Conservation (phyloP, 1,140 invertebrate species). For the Tachypleus tridentatus region DNA sequence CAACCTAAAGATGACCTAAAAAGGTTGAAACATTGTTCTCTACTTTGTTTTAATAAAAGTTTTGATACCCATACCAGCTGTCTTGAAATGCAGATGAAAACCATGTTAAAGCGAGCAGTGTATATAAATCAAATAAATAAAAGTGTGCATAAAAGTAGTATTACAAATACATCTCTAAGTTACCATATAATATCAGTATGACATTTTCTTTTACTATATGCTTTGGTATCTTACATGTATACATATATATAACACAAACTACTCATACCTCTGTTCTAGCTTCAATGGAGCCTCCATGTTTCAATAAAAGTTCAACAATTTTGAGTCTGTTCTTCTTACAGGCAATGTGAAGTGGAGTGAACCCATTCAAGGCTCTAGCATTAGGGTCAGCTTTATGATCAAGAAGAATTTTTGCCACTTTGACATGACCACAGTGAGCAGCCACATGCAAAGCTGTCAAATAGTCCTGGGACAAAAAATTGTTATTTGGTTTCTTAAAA, state of each 20-base stretch:
- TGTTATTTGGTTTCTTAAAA: not conserved
- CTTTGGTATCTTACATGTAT: no score
- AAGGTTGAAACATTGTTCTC: no score
- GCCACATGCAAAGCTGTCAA: constrained; percentile 96
- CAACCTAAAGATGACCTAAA: no score
- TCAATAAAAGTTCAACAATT: constrained; percentile 81
- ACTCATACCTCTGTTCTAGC: constrained; percentile 61
- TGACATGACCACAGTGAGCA: constrained; percentile 81
- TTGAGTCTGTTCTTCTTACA: constrained; percentile 97
- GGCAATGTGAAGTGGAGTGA: constrained; percentile 90
- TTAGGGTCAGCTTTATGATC: constrained; percentile 90
- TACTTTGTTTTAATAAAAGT: no score
- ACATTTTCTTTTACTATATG: no score
- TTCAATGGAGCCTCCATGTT: constrained; percentile 81
- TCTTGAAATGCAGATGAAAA: not conserved
- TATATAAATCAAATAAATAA: not conserved
- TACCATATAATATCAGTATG: no score
- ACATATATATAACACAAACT: no score
- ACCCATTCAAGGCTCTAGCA: constrained; percentile 87
- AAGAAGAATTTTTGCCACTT: constrained; percentile 89
- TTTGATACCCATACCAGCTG: no score
- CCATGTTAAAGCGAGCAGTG: not conserved
- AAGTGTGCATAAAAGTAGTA: no score
- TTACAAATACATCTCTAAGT: no score
- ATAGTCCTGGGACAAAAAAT: constrained; percentile 54